Evolutionary conservation across 2,797 vertebrate genomes (phyloP).

Genomic region (Mormyrops boulengeri): DNA sequence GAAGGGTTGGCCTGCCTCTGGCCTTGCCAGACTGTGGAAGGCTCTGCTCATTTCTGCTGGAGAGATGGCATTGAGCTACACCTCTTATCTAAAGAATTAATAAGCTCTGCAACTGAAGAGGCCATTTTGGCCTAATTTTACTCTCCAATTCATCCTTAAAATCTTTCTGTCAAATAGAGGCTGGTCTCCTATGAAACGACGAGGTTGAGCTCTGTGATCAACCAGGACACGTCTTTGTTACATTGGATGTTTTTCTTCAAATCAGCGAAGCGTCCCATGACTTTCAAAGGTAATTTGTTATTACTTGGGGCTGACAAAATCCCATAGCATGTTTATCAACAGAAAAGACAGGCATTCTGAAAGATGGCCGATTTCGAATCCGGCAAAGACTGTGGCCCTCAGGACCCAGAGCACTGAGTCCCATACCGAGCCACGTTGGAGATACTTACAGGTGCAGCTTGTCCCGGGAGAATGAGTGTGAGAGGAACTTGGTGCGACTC

Average conservation of each 20-base stretch:
- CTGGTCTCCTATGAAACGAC: not conserved
- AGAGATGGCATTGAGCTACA: not conserved
- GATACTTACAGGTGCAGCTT: conserved; percentile 88
- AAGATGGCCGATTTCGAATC: not conserved
- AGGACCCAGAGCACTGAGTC: not conserved
- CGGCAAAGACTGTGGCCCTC: not conserved
- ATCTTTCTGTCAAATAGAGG: not conserved
- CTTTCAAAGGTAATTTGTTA: not conserved
- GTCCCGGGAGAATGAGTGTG: conserved; percentile 87
- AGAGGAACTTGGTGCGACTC: conserved; percentile 61
- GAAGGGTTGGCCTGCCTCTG: not conserved
- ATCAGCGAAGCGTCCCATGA: not conserved
- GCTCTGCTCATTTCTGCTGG: not conserved
- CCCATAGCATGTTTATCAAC: not conserved
- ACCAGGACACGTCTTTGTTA: not conserved
- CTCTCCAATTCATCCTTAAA: not conserved
- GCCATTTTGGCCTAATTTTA: conserved; percentile 7
- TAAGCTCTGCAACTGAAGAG: not conserved
- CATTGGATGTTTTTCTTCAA: not conserved
- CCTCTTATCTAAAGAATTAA: not conserved
- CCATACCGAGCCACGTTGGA: not conserved
- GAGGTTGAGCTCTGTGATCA: not conserved
- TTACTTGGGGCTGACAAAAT: not conserved
- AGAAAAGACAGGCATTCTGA: not conserved
- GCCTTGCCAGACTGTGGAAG: not conserved